phyloP scores from a whole-genome alignment of 2,113 vertebrate species.

The Columba livia region DNA sequence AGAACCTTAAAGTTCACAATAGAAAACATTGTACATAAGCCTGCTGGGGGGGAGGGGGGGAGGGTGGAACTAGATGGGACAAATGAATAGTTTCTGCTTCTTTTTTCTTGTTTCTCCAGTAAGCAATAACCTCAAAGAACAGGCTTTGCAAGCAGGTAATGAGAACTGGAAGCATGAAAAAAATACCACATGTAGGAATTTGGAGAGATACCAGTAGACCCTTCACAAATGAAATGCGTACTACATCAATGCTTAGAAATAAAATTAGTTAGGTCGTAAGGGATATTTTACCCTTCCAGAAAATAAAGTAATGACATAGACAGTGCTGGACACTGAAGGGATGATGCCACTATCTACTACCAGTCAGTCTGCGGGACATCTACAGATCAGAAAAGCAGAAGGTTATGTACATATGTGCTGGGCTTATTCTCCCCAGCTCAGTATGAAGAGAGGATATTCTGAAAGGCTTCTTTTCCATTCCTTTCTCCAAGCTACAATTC shows the following conservation, averaged over 20 bases:
- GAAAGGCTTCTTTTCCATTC: background rate
- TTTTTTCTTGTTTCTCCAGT: background rate
- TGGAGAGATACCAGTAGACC: background rate
- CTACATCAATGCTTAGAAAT: background rate
- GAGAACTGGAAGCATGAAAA: background rate
- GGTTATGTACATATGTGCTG: too few relatives aligned
- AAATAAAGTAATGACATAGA: fast-evolving
- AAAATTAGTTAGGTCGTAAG: background rate
- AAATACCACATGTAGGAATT: background rate
- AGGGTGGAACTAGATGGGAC: background rate
- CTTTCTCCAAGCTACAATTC: background rate
- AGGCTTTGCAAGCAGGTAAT: background rate
- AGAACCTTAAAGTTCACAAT: background rate
- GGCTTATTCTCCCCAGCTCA: background rate
- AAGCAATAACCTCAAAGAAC: background rate
- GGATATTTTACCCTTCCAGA: background rate
- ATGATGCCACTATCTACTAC: background rate
- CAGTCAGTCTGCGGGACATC: background rate
- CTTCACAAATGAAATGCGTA: background rate
- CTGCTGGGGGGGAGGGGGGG: background rate
- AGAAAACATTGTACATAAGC: background rate
- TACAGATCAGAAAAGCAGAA: background rate
- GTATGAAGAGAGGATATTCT: background rate
- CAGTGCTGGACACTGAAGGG: background rate
- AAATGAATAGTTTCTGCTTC: background rate